These are phyloP conservation scores for Lutjanus erythropterus DNA, from an alignment of 2,113 vertebrate species.

Conservation along the genomic window DNA sequence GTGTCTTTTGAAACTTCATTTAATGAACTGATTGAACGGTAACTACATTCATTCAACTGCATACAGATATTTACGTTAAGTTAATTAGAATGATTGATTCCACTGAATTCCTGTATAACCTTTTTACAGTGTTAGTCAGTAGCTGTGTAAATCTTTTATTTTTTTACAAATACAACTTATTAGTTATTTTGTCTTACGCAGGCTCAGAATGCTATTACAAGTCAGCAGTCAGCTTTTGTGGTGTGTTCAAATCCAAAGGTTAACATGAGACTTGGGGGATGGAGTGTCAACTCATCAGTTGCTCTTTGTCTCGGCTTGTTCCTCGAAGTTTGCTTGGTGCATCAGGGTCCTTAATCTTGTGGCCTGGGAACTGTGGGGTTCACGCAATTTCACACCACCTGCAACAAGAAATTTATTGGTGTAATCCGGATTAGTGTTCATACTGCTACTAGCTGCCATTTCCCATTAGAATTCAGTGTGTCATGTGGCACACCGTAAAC, in stretches of 20 bases:
- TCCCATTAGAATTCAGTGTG: conserved; percentile 40
- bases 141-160: too few relatives aligned
- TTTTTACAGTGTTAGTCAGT: too few relatives aligned
- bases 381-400: conserved; percentile 72
- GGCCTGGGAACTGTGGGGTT: conserved; percentile 57
- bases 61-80: too few relatives aligned
- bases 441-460: conserved; percentile 43
- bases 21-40: too few relatives aligned
- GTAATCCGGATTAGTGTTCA: conserved; percentile 73
- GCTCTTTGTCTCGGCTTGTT: conserved; percentile 32
- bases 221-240: neutral
- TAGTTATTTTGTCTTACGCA: neutral
- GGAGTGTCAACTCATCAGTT: conserved; percentile 2
- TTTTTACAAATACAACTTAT: neutral
- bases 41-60: too few relatives aligned
- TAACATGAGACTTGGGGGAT: conserved; percentile 1
- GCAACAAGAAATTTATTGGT: conserved; percentile 51
- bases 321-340: conserved; percentile 28
- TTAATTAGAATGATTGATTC: too few relatives aligned
- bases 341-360: conserved; percentile 52
- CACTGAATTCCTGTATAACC: too few relatives aligned
- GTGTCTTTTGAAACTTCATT: too few relatives aligned
- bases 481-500: conserved; percentile 23
- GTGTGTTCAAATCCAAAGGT: neutral
- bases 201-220: neutral